phyloP scores from a whole-genome alignment of 2,797 vertebrate species.

The Leptodactylus fallax region DNA sequence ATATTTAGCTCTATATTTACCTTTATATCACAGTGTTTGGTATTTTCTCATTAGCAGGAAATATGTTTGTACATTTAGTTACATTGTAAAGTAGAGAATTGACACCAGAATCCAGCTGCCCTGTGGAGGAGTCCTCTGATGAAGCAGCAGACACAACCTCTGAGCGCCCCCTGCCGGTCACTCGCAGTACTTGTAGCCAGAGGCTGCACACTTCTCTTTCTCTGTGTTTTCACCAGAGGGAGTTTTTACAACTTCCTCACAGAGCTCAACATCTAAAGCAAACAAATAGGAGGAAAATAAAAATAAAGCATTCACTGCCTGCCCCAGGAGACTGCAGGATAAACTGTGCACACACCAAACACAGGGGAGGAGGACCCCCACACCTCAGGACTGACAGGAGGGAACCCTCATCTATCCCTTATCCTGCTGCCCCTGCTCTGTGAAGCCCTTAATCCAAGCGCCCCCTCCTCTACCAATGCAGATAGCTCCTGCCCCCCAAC shows the following conservation, averaged over 20 bases:
- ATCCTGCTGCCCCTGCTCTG: too few species aligned
- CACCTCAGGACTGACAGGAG: background rate
- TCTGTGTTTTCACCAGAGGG: constrained; percentile 34
- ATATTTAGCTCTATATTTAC: background rate
- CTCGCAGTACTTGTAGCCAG: background rate
- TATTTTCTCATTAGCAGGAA: constrained; percentile 23
- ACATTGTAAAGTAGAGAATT: constrained; percentile 4
- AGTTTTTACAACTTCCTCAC: constrained; percentile 59
- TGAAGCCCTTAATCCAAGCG: background rate
- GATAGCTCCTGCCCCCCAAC: background rate
- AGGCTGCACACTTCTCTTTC: constrained; percentile 8
- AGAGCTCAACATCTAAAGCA: constrained; percentile 61
- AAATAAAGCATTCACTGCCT: constrained; percentile 49
- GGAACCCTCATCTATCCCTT: background rate
- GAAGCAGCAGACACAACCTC: constrained; percentile 75
- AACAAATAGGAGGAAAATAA: constrained; percentile 63
- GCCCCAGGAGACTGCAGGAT: constrained; percentile 26
- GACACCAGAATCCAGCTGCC: background rate
- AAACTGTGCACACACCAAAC: constrained; percentile 29
- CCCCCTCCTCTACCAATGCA: background rate
- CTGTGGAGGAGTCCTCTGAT: too few species aligned
- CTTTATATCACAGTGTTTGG: background rate
- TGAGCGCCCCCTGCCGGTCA: constrained; percentile 90
- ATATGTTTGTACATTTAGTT: constrained; percentile 1
- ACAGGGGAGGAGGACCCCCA: background rate